Evolutionary conservation across 2,113 vertebrate genomes (phyloP).

Genomic region (Eidolon helvum): DNA sequence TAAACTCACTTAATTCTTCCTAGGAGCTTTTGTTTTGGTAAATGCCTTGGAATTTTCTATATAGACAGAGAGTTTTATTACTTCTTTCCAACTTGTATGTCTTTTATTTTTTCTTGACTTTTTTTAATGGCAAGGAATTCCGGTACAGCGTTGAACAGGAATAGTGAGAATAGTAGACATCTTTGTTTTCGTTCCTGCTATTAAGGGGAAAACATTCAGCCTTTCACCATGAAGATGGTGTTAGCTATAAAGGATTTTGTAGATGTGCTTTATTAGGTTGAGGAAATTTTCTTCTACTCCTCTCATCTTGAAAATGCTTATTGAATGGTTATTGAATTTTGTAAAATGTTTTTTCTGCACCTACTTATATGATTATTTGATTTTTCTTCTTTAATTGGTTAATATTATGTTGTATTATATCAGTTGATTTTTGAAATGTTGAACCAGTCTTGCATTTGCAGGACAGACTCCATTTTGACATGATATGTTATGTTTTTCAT

Average conservation of each 20-base stretch:
- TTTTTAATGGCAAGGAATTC: background rate
- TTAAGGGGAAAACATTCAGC: background rate
- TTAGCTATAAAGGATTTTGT: background rate
- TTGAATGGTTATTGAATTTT: background rate
- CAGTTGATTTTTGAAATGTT: background rate
- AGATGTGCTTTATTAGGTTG: background rate
- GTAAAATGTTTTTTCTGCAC: background rate
- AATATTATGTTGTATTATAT: background rate
- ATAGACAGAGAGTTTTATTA: background rate
- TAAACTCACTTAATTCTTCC: background rate
- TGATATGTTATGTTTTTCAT: background rate
- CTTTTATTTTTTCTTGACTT: background rate
- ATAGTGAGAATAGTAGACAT: background rate
- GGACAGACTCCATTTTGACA: background rate
- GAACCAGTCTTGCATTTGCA: background rate
- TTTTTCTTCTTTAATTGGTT: slow-evolving; percentile 27
- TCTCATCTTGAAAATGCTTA: background rate
- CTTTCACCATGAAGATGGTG: background rate
- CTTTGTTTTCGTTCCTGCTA: background rate
- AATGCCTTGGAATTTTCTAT: background rate
- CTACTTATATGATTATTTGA: background rate
- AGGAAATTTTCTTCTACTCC: background rate
- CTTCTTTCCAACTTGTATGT: background rate
- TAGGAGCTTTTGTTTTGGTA: background rate
- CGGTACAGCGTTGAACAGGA: background rate